Base-by-base conservation (phyloP, 1,140 invertebrate species). In the Drosophila nasuta region DNA sequence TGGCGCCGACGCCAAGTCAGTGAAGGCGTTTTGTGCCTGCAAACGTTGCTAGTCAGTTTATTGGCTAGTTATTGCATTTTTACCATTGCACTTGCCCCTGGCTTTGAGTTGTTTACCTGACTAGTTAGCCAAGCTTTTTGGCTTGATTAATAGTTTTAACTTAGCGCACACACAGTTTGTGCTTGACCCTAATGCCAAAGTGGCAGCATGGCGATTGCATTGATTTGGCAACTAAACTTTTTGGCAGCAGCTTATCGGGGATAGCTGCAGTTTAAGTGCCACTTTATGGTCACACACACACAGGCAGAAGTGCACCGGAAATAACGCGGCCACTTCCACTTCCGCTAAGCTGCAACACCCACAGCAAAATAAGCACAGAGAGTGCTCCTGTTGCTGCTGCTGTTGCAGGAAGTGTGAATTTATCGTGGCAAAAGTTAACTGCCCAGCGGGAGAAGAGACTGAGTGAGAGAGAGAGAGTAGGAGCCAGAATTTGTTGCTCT, bases 31-130 rank as follows among this genome's bases (percentile, higher is more conserved):
- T 33, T 25, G 20, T 25, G 17, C 17, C 17, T 60, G 30, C 30
- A 33, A 33, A 57, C 57, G 58, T 70, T 69, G 64, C 79, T 17
- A 48, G 15, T 68, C 64, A 63, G 38, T 79, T 77, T 77, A 71
- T 33, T 69, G 46, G 59, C 59, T 73, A 48, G 52, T 69, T 65
- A 72, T 68, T 58, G 74, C 69, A 52, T 59, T 76, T 45, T 68
- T 69, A 77, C 80, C 83, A 80, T 64, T 89, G 80, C 81, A 79
- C 85, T 89, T 88, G 85, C 85, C 81, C 85, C 85, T 88, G 85
- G 85, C 85, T 89, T 88, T 88, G 81, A 88, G 83, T 75, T 83
- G 80, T 79, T 77, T 77, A 60, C 58, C 52, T 64, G 67, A 58
- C 74, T 74, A 75, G 79, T 63, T 82, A 77, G 58, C 17, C 35